Conservation (phyloP, 2,113 vertebrate genomes). For the Indicator indicator region DNA sequence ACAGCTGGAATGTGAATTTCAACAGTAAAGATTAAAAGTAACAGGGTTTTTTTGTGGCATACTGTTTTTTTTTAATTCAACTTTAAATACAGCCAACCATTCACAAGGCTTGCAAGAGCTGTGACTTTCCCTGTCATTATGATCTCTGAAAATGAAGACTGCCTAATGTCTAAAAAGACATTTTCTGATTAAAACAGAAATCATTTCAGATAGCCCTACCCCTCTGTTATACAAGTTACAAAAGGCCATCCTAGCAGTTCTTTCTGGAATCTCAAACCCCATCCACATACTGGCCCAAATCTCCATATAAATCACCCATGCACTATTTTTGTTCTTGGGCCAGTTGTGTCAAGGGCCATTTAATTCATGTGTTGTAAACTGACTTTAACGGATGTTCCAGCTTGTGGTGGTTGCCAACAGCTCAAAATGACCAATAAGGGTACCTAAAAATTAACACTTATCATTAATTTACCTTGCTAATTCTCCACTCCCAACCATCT, state of each 20-base stretch:
- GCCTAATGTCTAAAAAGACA: neutral
- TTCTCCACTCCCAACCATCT: constrained; percentile 90
- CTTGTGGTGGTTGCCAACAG: neutral
- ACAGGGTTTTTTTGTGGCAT: neutral
- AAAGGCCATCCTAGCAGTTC: neutral
- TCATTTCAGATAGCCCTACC: neutral
- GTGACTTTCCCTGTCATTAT: neutral
- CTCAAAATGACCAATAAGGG: neutral
- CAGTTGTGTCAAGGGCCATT: neutral
- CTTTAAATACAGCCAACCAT: neutral
- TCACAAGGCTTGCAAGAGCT: neutral
- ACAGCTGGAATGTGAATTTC: neutral
- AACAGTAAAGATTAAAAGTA: neutral
- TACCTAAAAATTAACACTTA: neutral
- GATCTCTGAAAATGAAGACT: neutral
- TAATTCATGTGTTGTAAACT: neutral
- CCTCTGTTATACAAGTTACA: neutral
- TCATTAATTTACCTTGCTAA: constrained; percentile 77
- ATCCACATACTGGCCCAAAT: neutral
- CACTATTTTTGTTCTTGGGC: neutral
- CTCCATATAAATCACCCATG: neutral
- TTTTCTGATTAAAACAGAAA: neutral
- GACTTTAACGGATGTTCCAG: neutral
- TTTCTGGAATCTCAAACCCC: neutral
- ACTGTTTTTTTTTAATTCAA: neutral